These are phyloP conservation scores for Betta splendens DNA, from an alignment of 2,797 vertebrate species.

Conservation along the genomic window DNA sequence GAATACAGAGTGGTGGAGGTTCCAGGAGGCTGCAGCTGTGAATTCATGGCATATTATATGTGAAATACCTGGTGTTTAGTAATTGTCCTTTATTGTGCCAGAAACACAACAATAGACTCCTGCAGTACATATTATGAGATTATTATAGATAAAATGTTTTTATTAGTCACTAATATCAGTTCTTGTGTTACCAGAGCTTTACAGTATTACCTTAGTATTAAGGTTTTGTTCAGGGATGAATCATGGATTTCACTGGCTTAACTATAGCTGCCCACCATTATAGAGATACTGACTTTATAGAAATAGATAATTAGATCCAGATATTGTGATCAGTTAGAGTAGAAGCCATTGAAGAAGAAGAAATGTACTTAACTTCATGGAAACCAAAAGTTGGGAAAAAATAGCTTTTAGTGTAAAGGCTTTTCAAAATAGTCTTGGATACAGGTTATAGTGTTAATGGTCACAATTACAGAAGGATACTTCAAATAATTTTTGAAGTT, in stretches of 20 bases:
- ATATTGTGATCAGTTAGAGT: conserved; percentile 18
- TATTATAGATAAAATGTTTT: too few species aligned
- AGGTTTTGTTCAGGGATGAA: conserved; percentile 21
- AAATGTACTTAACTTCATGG: not conserved
- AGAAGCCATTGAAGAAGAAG: conserved; percentile 14
- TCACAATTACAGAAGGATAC: not conserved
- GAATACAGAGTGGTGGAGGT: not conserved
- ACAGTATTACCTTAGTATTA: too few species aligned
- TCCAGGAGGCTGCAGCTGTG: conserved; percentile 15
- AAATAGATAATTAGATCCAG: conserved; percentile 11
- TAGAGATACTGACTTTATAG: not conserved
- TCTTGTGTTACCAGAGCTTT: too few species aligned
- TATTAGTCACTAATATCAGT: too few species aligned
- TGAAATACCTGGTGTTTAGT: conserved; percentile 32
- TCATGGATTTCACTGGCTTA: conserved; percentile 26
- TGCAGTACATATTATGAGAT: too few species aligned
- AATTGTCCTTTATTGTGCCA: conserved; percentile 19
- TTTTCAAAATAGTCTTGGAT: conserved; percentile 9
- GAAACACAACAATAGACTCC: too few species aligned
- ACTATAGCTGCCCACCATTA: conserved; percentile 13
- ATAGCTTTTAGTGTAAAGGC: conserved; percentile 12
- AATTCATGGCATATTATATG: conserved; percentile 31
- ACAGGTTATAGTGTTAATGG: conserved; percentile 2
- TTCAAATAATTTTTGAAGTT: not conserved
- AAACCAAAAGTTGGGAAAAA: conserved; percentile 19